phyloP scores from a whole-genome alignment of 2,113 vertebrate genomes.

The Gallinago undulata region DNA sequence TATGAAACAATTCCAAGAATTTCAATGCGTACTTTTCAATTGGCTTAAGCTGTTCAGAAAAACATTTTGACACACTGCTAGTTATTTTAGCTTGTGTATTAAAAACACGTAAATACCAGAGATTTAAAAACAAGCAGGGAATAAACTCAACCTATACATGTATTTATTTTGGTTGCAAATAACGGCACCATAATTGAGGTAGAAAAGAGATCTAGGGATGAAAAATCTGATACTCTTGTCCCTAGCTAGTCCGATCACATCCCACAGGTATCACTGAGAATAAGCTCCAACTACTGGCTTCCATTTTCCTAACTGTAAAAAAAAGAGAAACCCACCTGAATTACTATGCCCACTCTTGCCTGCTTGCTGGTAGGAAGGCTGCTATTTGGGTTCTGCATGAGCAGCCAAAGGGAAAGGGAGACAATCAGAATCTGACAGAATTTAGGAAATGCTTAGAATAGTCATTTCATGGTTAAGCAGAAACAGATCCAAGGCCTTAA shows the following conservation, averaged over 20 bases:
- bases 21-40: conserved; percentile 88
- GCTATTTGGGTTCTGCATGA: neutral
- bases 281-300: neutral
- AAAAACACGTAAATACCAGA: neutral
- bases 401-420: neutral
- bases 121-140: neutral
- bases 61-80: neutral
- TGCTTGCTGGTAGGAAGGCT: neutral
- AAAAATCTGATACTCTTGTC: neutral
- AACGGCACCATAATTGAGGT: neutral
- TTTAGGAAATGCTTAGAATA: neutral
- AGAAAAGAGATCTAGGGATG: neutral
- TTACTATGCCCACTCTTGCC: neutral
- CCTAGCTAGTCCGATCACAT: neutral
- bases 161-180: neutral
- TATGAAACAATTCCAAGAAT: conserved; percentile 84
- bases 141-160: neutral
- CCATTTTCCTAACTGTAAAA: neutral
- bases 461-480: neutral
- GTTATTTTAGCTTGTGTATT: neutral
- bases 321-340: neutral
- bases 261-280: neutral
- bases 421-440: neutral
- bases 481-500: neutral
- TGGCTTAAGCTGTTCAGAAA: conserved; percentile 82